Base-by-base conservation (phyloP, 2,797 vertebrate genomes). In the Neomorphus geoffroyi region DNA sequence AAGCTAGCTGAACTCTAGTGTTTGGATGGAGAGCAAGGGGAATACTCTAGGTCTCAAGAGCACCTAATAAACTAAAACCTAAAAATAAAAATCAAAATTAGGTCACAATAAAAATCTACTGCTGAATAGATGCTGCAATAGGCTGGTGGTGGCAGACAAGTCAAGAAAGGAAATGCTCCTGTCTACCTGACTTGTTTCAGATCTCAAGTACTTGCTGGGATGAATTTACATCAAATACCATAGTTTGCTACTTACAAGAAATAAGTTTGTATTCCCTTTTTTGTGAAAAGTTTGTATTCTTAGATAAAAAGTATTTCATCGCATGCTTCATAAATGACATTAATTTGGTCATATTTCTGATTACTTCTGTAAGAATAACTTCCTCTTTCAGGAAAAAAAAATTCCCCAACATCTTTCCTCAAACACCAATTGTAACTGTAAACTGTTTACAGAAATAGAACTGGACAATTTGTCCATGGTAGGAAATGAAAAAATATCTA, bases 21-120 rank as follows among this genome's bases (percentile, higher is more conserved):
- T 27, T 9, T 48, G 11, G 6, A 14, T 3, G 4, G 11, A 53
- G 13, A 50, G 6, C 4, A 37, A 2, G 4, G 6, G 6, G 28
- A 37, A 64, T 19, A 45, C 15, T 35, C 7, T n/a, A 13, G 28
- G 11, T 80, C 37, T 8, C 10, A 17, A 46, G 51, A 78, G 11
- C 22, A n/a, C 26, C 9, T 32, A 69, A 23, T 43, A 73, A 54
- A 54, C 19, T 30, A 62, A 82, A 86, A 86, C 4, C 22, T 69
- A 15, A 73, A 69, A 53, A 32, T 4, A 41, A 69, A 78, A 39
- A 28, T 33, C 8, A 64, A 58, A 73, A 48, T 23, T 14, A 33
- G 4, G 9, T 39, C 24, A 26, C 24, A 64, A 28, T 27, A 62
- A 84, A 70, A 54, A 37, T 21, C 8, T 24, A 13, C n/a, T 33